Evolutionary conservation across 1,140 invertebrate species (phyloP).

Genomic region (Brachionus manjavacas): DNA sequence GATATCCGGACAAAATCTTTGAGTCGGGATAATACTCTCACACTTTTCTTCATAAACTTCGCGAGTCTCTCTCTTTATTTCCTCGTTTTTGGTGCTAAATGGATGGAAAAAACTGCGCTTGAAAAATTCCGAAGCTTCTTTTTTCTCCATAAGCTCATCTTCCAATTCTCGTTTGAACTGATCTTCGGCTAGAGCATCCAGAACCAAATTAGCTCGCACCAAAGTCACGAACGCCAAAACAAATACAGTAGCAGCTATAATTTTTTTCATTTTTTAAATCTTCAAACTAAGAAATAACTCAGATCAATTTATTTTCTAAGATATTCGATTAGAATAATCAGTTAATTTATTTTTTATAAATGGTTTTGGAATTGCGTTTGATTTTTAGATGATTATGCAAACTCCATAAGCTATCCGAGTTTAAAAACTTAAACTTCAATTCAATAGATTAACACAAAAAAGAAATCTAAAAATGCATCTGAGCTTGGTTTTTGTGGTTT

Average conservation of each 20-base stretch:
- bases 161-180: slow-evolving; percentile 1
- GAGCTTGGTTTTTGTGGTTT: not conserved
- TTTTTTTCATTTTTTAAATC: slow-evolving; percentile 7
- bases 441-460: not conserved
- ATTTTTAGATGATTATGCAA: not conserved
- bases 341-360: slow-evolving; percentile 15
- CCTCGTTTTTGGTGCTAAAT: slow-evolving; percentile 20
- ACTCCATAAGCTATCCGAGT: not conserved
- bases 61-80: slow-evolving; percentile 39
- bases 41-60: slow-evolving; percentile 37
- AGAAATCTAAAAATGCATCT: slow-evolving; percentile 6
- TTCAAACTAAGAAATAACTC: not conserved
- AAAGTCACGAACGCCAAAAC: not conserved
- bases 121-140: slow-evolving; percentile 33
- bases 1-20: slow-evolving; percentile 32
- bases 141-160: slow-evolving; percentile 8
- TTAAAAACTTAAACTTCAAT: not conserved
- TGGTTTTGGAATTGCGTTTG: not conserved
- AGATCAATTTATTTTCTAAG: slow-evolving; percentile 13
- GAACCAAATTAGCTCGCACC: not conserved
- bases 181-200: not conserved
- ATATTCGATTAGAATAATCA: not conserved
- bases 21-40: not conserved
- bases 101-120: slow-evolving; percentile 40
- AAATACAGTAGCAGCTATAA: not conserved